These are phyloP conservation scores for Coracias cyanogaster DNA, from an alignment of 2,797 vertebrate genomes.

Conservation along the genomic window DNA sequence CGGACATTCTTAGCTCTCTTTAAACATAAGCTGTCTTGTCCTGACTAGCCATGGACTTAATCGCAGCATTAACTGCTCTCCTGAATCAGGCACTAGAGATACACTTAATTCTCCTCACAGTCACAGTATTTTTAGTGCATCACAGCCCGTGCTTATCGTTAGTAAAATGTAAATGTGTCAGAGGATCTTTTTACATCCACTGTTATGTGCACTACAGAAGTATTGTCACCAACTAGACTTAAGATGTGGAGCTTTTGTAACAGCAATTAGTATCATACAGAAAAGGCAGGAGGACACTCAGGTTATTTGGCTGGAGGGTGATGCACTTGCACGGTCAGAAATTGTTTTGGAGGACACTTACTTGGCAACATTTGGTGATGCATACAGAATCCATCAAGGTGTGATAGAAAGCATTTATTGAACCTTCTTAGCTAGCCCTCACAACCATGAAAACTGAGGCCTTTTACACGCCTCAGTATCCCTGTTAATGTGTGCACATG, in stretches of 20 bases:
- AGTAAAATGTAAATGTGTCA: neutral
- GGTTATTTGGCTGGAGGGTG: neutral
- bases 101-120: slow-evolving; percentile 44
- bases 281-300: neutral
- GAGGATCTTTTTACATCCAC: neutral
- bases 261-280: neutral
- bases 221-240: neutral
- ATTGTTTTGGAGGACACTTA: neutral
- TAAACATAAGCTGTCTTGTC: slow-evolving; percentile 54
- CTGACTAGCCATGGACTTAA: slow-evolving; percentile 57
- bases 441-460: neutral
- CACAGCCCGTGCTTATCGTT: neutral
- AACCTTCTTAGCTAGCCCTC: neutral
- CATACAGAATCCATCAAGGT: neutral
- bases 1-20: slow-evolving; percentile 46
- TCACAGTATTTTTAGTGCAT: slow-evolving; percentile 35
- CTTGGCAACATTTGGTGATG: neutral
- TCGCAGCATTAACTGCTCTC: slow-evolving; percentile 52
- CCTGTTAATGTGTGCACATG: fast-evolving
- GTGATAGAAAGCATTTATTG: neutral
- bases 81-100: slow-evolving; percentile 41
- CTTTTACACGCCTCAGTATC: neutral
- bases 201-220: neutral
- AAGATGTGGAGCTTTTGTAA: neutral
- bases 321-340: neutral